Evolutionary conservation across 2,888 invertebrate genomes (phyloP), one percentile per base, ranked within the genome.

Genomic region (Drosophila mayaguana): DNA sequence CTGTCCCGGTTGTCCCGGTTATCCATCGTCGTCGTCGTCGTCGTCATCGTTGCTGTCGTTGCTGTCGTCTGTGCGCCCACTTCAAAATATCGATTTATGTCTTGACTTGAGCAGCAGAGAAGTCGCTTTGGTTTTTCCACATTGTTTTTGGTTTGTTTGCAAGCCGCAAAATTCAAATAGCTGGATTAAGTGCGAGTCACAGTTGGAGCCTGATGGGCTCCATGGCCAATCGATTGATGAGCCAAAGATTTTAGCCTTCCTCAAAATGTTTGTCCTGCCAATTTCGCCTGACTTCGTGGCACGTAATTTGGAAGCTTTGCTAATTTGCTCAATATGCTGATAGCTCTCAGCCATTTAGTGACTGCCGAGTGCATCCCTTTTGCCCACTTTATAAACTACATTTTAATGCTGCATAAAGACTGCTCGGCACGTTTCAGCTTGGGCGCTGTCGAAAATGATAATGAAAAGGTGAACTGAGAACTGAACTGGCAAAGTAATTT

Each of bases 31-130:
- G 51, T 54, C 46, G 50, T 51, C 42, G 11, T 63, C 45, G 51
- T 54, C 46, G n/a, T n/a, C n/a, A n/a, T n/a, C n/a, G 50, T 51
- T 36, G 11, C 61, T 40, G 51, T 53, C 46, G 50, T 51, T 36
- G 11, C 61, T 40, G 51, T 53, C 46, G 53, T 45, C 62, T 70
- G 48, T 64, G 54, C 48, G 63, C 55, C n/a, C 80, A 67, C 75
- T 81, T 79, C 53, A 82, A 78, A 81, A 85, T 81, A 81, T 81
- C 85, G 83, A 85, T 85, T 75, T 72, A 70, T 78, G 60, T 81
- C 75, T 70, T 70, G 68, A 80, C 63, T 63, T 75, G 62, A 64
- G 69, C 63, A 46, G 36, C 59, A 55, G 55, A 63, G 53, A 46
- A 48, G n/a, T 16, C 6, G 28, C 28, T 2, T 9, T 51, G 46